A percentile compares a stretch with the other conserved stretches of the same genome.
Evolutionary conservation across 2,113 vertebrate species (phyloP).

Genomic region (Elaphurus davidianus): DNA sequence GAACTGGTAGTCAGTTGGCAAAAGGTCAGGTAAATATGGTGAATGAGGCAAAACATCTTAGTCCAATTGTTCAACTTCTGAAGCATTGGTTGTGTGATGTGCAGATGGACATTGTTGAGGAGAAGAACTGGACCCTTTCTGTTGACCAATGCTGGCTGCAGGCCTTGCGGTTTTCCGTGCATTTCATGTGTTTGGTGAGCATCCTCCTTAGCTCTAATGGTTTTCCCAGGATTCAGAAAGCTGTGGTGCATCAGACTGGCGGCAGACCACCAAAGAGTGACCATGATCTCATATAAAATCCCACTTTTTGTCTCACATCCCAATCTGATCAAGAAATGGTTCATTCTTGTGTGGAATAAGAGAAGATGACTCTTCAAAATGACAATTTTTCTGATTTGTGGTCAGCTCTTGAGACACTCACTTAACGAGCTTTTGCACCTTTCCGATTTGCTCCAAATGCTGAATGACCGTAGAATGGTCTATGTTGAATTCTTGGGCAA

Average conservation of each 20-base stretch:
- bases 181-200: not conserved
- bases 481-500: not conserved
- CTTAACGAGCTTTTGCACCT: not conserved
- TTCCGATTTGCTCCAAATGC: not conserved
- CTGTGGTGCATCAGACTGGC: not conserved
- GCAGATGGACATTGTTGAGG: not conserved
- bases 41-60: not conserved
- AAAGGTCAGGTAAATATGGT: not conserved
- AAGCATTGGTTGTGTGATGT: not conserved
- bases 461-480: not conserved
- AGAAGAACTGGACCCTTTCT: not conserved
- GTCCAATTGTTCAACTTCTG: not conserved
- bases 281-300: not conserved
- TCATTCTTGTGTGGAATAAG: not conserved
- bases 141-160: not conserved
- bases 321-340: not conserved
- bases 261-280: not conserved
- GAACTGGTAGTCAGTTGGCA: not conserved
- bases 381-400: not conserved
- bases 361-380: not conserved
- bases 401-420: not conserved
- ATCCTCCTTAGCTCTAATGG: not conserved
- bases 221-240: not conserved
- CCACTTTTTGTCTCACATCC: not conserved
- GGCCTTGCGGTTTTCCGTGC: rapidly evolving